phyloP scores from a whole-genome alignment of 2,888 invertebrate species.

The Syrphus vitripennis region DNA sequence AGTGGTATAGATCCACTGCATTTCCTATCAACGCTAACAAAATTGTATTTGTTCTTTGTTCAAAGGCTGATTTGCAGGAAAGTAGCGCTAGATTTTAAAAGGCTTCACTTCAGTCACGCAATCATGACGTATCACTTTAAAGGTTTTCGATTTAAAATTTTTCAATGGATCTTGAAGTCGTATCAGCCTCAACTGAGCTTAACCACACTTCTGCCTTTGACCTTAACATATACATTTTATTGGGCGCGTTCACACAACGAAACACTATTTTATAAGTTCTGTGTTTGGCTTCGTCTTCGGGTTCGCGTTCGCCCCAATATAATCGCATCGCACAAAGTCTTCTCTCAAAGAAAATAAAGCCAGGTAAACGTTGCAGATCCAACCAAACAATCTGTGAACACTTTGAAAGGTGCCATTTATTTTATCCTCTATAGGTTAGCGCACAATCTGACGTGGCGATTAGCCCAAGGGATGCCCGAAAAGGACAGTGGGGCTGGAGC shows the following conservation, averaged over 20 bases:
- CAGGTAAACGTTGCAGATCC: slow-evolving; percentile 64
- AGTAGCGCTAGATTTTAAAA: too few species aligned
- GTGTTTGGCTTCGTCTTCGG: background rate
- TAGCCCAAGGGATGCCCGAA: slow-evolving; percentile 64
- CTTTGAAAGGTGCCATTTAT: slow-evolving; percentile 72
- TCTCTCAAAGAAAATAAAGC: slow-evolving; percentile 32
- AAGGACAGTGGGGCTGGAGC: slow-evolving; percentile 20
- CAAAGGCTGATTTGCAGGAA: background rate
- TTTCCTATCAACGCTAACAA: slow-evolving; percentile 24
- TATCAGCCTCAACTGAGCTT: background rate
- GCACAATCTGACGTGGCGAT: slow-evolving; percentile 70
- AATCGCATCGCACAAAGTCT: slow-evolving; percentile 28
- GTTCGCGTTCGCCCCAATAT: background rate
- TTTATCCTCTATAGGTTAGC: slow-evolving; percentile 71
- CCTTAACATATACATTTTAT: slow-evolving; percentile 8
- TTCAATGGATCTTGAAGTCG: too few species aligned
- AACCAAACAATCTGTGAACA: slow-evolving; percentile 71
- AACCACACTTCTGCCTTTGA: background rate
- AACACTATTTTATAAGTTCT: background rate
- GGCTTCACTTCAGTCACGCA: too few species aligned
- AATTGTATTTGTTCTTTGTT: background rate
- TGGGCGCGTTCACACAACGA: background rate
- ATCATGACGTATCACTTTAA: background rate
- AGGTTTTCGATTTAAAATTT: background rate
- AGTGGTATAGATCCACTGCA: background rate